Base-by-base conservation (phyloP, 2,888 invertebrate genomes). In the Dioctria linearis region DNA sequence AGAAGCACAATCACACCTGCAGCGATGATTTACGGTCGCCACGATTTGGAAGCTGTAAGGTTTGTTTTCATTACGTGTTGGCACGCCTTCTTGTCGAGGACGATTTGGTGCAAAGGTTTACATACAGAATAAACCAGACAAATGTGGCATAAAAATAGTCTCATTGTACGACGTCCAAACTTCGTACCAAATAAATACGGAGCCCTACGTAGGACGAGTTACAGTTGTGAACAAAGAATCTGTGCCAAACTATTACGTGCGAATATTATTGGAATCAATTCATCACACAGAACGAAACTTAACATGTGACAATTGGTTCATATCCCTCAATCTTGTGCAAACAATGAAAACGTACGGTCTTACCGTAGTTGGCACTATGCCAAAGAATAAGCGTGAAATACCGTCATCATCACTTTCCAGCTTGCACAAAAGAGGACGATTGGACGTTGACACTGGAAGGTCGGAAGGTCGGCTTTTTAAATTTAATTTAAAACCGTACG, bases 321-420 rank as follows among this genome's bases (percentile, higher is more conserved):
- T 66, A 49, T 81, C 78, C 46, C 61, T 81, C 42, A 61, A 54
- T 3, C 54, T 80, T 3, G 79, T 80, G 9, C 65, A 79, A 63
- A 66, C 37, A 63, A 80, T 80, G 82, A 79, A 80, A n/a, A n/a
- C 71, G 39, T 73, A 65, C 49, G 78, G 73, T 67, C 46, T 80
- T 46, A 80, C 80, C 9, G 73, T 80, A 73, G 57, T 80, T 25
- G 75, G 67, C n/a, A 80, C 80, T 61, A 65, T 82, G n/a, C 46
- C 51, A n/a, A 79, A 80, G 54, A 73, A 79, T 11, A 80, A 80
- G 43, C 37, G 71, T 13, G 82, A 78, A 69, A 79, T 82, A 42
- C 80, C 67, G 13, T 11, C 4, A 9, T 4, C 57, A 3, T 57
- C 63, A 63, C n/a, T n/a, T n/a, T n/a, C n/a, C n/a, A n/a, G n/a